These are phyloP conservation scores for Elgaria multicarinata DNA, from an alignment of 2,113 vertebrate genomes.

Conservation along the genomic window DNA sequence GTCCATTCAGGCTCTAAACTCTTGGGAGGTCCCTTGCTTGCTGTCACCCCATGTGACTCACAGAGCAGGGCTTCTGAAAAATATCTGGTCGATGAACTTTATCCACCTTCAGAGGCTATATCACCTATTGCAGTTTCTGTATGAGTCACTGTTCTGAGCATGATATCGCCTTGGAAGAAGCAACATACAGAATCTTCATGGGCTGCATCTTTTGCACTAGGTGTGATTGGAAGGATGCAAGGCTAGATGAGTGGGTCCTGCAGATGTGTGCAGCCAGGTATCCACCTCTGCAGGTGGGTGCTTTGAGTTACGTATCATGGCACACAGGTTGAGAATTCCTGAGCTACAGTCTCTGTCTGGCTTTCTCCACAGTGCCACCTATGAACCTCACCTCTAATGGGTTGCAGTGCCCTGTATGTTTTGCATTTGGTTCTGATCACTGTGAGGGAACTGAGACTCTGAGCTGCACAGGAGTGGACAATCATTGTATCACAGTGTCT, in stretches of 20 bases:
- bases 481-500: background rate
- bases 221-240: no score
- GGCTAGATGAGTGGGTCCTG: no score
- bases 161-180: background rate
- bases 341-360: background rate
- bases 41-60: no score
- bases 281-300: background rate
- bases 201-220: no score
- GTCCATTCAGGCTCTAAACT: no score
- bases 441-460: background rate
- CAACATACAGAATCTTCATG: background rate
- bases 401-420: background rate
- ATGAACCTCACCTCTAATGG: background rate
- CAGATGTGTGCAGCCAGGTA: background rate
- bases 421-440: background rate
- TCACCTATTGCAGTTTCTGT: no score
- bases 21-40: background rate
- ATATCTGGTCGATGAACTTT: no score
- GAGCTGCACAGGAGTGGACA: background rate
- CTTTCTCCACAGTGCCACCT: background rate
- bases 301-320: no score
- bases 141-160: no score
- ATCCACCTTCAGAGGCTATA: no score
- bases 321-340: no score
- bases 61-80: no score